Evolutionary conservation across 2,113 vertebrate genomes (phyloP), one percentile per base, ranked within the genome.

Genomic region (Tupaia chinensis): DNA sequence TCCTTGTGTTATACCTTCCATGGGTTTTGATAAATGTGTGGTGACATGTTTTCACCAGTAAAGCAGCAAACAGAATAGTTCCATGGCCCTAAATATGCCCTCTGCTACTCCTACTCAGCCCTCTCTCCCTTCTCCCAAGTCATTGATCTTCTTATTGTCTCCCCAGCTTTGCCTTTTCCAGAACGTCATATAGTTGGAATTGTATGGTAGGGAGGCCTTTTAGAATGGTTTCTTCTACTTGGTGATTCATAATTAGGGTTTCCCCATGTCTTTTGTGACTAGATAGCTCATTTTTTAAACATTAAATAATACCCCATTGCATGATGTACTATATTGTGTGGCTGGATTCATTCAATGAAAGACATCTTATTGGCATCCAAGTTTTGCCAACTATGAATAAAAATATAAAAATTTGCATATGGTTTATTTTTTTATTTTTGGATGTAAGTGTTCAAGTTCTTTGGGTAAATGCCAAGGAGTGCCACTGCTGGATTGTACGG

Each of bases 361-460:
- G 10, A 53, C 1, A 61, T 63, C 29, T 86, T 94, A 20, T 61
- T 81, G 87, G 68, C 32, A 85, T 85, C n/a, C 1, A 25, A 53
- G 9, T 66, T 87, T 90, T 54, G 27, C 44, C 25, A 29, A 56
- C 84, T 54, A 32, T 27, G 56, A 84, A 53, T n/a, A 72, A 85
- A 91, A 20, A 13, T 58, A 63, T 81, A 85, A 72, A 90, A 13
- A 81, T 32, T n/a, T 53, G 60, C 53, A 19, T 44, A 23, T 12
- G 73, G 22, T 44, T 44, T 44, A 20, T 63, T 74, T 93, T 66
- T 60, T 34, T 65, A 8, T 60, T 34, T 65, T 8, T 78, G 3
- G 25, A 72, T n/a, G 2, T 53, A 89, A 44, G 19, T 69, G 83
- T 96, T 89, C 65, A 87, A 73, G 19, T 27, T 58, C 44, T 72